phyloP scores from a whole-genome alignment of 2,888 invertebrate species.

The Caenorhabditis wallacei region DNA sequence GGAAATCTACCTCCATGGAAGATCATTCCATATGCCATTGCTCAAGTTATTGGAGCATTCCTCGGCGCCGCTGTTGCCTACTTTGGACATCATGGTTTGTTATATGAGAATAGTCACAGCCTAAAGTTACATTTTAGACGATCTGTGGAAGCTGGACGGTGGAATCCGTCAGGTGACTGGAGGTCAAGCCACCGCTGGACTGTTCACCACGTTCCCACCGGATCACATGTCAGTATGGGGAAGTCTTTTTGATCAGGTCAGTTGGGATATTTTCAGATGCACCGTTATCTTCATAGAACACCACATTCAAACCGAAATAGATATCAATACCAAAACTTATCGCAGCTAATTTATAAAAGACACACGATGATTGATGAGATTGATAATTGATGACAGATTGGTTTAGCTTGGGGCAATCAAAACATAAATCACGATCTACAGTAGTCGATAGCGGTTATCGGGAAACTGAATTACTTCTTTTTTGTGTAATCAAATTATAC shows the following conservation, averaged over 20 bases:
- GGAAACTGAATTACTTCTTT: constrained; percentile 34
- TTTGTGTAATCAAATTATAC: constrained; percentile 55
- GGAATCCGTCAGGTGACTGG: constrained; percentile 83
- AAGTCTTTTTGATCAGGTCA: constrained; percentile 86
- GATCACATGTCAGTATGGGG: constrained; percentile 84
- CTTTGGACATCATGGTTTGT: constrained; percentile 80
- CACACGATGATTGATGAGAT: constrained; percentile 38
- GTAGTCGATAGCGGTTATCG: constrained; percentile 25
- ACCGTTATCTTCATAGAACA: constrained; percentile 17
- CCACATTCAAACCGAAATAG: neutral
- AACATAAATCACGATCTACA: constrained; percentile 31
- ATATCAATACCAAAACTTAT: constrained; percentile 8
- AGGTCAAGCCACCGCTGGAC: constrained; percentile 85
- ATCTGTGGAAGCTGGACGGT: constrained; percentile 83
- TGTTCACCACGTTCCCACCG: constrained; percentile 86
- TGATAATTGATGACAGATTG: constrained; percentile 41
- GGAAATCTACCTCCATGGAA: constrained; percentile 75
- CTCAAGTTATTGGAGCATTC: constrained; percentile 81
- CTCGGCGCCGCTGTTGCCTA: constrained; percentile 80
- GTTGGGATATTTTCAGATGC: constrained; percentile 21
- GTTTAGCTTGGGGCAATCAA: constrained; percentile 11
- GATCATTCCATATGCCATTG: constrained; percentile 72
- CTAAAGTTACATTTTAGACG: constrained; percentile 73
- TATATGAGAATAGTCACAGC: neutral
- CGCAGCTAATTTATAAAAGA: neutral